These are phyloP conservation scores for Zaprionus gabonicus DNA, from an alignment of 1,140 invertebrate genomes.

Conservation along the genomic window DNA sequence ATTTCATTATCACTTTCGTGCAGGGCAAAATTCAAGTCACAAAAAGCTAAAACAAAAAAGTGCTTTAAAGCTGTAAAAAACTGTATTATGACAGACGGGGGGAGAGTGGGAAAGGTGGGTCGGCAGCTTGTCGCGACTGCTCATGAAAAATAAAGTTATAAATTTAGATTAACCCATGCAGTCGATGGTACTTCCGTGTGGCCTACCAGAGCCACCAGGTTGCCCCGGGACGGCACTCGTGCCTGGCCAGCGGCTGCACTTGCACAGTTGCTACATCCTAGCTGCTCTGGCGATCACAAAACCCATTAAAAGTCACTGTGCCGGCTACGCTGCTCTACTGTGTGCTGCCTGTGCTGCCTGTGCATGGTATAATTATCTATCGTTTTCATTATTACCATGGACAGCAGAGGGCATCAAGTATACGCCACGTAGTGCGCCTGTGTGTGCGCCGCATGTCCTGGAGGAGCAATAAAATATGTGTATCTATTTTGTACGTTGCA, in stretches of 20 bases:
- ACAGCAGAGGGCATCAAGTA: conserved; percentile 49
- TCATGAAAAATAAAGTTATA: conserved; percentile 77
- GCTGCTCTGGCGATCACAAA: conserved; percentile 36
- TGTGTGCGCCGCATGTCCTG: conserved; percentile 65
- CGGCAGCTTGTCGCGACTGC: conserved; percentile 37
- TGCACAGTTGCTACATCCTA: conserved; percentile 35
- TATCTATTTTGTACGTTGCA: conserved; percentile 63
- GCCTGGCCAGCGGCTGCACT: conserved; percentile 22
- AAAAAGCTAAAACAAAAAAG: conserved; percentile 24
- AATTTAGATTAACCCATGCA: conserved; percentile 78
- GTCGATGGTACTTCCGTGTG: conserved; percentile 41
- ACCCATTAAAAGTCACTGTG: conserved; percentile 72
- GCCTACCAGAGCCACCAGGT: conserved; percentile 1
- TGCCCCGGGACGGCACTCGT: too few relatives aligned
- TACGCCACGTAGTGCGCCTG: conserved; percentile 55
- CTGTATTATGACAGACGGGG: conserved; percentile 7
- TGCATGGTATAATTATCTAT: conserved; percentile 73
- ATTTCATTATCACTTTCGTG: conserved; percentile 78
- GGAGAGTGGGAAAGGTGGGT: conserved; percentile 2
- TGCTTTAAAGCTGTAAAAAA: conserved; percentile 56
- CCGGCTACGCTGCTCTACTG: not conserved
- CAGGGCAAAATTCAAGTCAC: conserved; percentile 43
- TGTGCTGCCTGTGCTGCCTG: conserved; percentile 10
- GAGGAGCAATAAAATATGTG: conserved; percentile 81
- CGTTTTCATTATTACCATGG: conserved; percentile 72